Evolutionary conservation across 2,113 vertebrate genomes (phyloP).

Genomic region (Panthera uncia): DNA sequence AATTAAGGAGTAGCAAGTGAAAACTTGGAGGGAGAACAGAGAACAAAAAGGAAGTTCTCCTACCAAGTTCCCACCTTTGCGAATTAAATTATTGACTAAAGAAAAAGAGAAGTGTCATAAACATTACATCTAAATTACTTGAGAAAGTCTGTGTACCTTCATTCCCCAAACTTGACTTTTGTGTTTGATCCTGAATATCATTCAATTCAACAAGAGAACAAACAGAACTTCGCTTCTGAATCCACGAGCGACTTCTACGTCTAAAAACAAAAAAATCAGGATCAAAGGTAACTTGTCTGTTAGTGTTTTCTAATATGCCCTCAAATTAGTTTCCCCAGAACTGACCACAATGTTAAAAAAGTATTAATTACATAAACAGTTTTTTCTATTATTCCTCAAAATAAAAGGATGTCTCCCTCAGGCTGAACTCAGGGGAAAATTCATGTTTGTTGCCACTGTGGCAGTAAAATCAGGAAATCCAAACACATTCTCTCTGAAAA

Average conservation of each 20-base stretch:
- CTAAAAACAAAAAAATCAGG: neutral
- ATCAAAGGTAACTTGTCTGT: conserved; percentile 45
- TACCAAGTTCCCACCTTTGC: neutral
- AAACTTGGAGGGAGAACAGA: neutral
- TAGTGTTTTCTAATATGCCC: conserved; percentile 19
- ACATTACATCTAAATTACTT: conserved; percentile 65
- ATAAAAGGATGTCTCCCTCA: neutral
- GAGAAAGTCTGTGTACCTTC: conserved; percentile 56
- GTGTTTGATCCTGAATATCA: conserved; percentile 61
- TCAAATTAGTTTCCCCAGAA: conserved; percentile 6
- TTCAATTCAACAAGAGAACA: conserved; percentile 74
- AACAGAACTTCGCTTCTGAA: conserved; percentile 74
- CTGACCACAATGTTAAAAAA: neutral
- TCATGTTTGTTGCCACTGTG: neutral
- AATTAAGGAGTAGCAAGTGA: neutral
- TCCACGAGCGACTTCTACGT: conserved; percentile 84
- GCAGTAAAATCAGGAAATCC: conserved; percentile 25
- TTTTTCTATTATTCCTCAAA: conserved; percentile 48
- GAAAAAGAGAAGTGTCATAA: neutral
- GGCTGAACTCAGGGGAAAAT: neutral
- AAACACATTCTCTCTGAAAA: conserved; percentile 15
- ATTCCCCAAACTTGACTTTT: conserved; percentile 62
- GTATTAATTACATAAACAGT: neutral
- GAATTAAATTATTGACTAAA: neutral
- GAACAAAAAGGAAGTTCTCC: neutral